Conservation (phyloP, 2,888 invertebrate species). For the Abrostola triplasia region DNA sequence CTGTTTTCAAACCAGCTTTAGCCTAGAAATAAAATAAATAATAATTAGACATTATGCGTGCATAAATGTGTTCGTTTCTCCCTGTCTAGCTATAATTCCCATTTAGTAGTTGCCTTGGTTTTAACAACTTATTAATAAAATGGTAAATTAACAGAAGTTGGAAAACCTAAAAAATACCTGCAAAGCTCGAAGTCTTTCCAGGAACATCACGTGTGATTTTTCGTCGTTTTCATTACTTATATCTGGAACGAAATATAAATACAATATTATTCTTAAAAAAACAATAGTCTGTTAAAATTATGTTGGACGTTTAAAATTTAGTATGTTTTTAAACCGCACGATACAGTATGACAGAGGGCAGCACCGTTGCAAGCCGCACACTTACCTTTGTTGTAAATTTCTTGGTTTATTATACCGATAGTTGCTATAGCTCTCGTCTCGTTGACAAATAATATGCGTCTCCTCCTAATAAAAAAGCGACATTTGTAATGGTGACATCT, state of each 20-base stretch:
- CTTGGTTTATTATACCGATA: too few species aligned
- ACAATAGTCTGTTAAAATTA: not conserved
- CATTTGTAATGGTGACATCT: too few species aligned
- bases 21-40: slow-evolving; percentile 65
- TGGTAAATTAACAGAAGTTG: not conserved
- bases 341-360: too few species aligned
- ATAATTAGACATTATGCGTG: not conserved
- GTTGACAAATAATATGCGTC: too few species aligned
- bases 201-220: slow-evolving; percentile 80
- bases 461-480: too few species aligned
- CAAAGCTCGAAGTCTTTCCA: slow-evolving; percentile 81
- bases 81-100: too few species aligned
- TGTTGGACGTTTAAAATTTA: not conserved
- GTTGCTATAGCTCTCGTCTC: too few species aligned
- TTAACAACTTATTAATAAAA: not conserved
- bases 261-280: not conserved
- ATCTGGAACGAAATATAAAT: slow-evolving; percentile 69
- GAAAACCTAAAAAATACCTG: slow-evolving; percentile 68
- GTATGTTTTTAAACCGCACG: too few species aligned
- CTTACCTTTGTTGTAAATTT: too few species aligned
- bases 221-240: slow-evolving; percentile 84
- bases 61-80: not conserved
- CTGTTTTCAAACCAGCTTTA: slow-evolving; percentile 82
- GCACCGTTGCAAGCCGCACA: too few species aligned
- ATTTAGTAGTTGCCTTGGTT: too few species aligned